Percentiles rank a stretch among this genome's conserved stretches.
These are phyloP conservation scores for Steinernema feltiae DNA, from an alignment of 1,140 invertebrate genomes.

Conservation along the genomic window DNA sequence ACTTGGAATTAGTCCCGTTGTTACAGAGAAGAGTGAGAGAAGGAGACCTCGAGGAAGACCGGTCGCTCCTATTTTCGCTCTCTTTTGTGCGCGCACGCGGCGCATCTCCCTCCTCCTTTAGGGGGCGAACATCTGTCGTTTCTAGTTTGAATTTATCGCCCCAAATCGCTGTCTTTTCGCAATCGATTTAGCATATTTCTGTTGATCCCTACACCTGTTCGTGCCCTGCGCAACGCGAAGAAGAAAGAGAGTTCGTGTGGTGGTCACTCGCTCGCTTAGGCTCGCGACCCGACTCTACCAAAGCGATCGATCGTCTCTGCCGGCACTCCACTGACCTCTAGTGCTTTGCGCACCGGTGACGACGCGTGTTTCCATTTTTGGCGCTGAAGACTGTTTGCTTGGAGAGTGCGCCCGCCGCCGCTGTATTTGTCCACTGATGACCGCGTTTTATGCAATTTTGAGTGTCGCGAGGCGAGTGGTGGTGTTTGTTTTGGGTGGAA, in stretches of 20 bases:
- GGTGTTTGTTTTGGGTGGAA: no score
- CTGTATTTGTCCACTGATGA: not conserved
- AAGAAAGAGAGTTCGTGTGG: not conserved
- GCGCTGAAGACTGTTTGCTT: not conserved
- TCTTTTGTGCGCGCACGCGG: not conserved
- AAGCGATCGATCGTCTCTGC: not conserved
- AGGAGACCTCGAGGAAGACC: no score
- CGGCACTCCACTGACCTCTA: not conserved
- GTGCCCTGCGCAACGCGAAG: not conserved
- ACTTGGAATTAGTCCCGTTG: no score
- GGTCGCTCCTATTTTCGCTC: not conserved
- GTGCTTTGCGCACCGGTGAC: not conserved
- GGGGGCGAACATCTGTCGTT: not conserved
- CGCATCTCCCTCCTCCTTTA: not conserved
- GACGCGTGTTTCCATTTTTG: constrained; percentile 4
- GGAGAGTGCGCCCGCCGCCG: not conserved
- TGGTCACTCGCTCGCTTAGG: constrained; percentile 6
- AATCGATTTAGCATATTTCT: not conserved
- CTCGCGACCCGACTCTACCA: not conserved
- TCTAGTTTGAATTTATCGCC: not conserved
- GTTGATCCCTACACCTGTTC: constrained; percentile 4
- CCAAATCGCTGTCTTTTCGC: not conserved
- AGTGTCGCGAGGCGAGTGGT: no score
- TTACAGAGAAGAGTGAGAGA: no score
- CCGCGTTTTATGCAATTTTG: not conserved